Evolutionary conservation across 2,888 invertebrate genomes (phyloP), one percentile per base, ranked within the genome.

Genomic region (Blastobasis adustella): DNA sequence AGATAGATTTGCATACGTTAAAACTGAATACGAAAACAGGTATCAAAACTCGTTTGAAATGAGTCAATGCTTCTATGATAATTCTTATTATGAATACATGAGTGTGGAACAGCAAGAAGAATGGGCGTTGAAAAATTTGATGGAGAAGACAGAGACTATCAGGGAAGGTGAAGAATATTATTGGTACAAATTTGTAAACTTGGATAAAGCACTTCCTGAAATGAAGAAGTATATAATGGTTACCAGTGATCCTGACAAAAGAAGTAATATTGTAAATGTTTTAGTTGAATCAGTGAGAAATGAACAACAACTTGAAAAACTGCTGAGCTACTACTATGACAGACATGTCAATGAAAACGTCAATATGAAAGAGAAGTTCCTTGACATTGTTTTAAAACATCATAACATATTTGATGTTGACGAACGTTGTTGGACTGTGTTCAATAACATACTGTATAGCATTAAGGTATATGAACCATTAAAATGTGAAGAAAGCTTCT

Each of bases 161-260:
- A 75, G 73, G 4, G 54, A 43, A 36, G 69, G 68, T 9, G 58
- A 61, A 40, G 68, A 74, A 56, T 80, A 66, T 53, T 45, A 57
- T 5, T 82, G 76, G 77, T 82, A 75, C 50, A 58, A 68, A 54
- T 81, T 71, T 62, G 60, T 81, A 0, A 67, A 53, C n/a, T 82
- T 71, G 51, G 63, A 69, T 23, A 66, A 61, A 45, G 69, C 80
- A 42, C 73, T 79, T 45, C 50, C 45, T 37, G 66, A 63, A 52
- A 66, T 82, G 5, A 74, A 73, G 51, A 69, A 68, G 48, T 57
- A 59, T 8, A 61, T 79, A 36, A 55, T 57, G 41, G 57, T 62
- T 5, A 68, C 74, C 42, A 55, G 59, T 36, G 67, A 73, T 48
- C 49, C 56, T 4, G 44, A 47, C 4, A 68, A 57, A 49, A 66